These are phyloP conservation scores for Dinothrombium tinctorium DNA, from an alignment of 1,140 invertebrate species.

Conservation along the genomic window DNA sequence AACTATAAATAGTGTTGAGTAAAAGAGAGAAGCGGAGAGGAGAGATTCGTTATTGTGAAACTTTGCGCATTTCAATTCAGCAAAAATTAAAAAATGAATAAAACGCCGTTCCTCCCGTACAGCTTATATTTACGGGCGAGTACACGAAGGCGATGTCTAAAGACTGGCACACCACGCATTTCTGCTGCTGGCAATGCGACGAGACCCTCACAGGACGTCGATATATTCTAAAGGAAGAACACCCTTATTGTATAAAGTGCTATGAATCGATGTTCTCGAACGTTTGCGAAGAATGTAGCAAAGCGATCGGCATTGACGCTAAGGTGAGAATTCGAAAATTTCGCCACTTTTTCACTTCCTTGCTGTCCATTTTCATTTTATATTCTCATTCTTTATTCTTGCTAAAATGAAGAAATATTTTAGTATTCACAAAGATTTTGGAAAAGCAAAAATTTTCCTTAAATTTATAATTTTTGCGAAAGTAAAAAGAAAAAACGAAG, in stretches of 20 bases:
- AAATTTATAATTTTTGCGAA: no score
- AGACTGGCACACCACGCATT: constrained; percentile 96
- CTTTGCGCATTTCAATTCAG: no score
- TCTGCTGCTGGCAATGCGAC: constrained; percentile 95
- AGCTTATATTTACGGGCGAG: constrained; percentile 99
- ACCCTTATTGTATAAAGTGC: constrained; percentile 98
- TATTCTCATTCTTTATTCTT: neutral
- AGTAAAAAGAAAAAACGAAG: no score
- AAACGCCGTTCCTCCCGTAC: no score
- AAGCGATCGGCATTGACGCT: constrained; percentile 94
- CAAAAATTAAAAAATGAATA: no score
- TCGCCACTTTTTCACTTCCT: neutral
- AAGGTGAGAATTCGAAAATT: constrained; percentile 48
- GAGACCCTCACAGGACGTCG: constrained; percentile 88
- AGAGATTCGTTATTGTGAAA: no score
- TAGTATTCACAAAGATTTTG: no score
- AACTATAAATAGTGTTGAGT: no score
- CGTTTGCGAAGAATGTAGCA: constrained; percentile 91
- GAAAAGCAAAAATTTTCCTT: neutral
- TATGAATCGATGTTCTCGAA: constrained; percentile 98
- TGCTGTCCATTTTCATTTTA: neutral
- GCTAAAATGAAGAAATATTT: no score
- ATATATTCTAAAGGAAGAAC: constrained; percentile 90
- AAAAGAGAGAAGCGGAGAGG: no score
- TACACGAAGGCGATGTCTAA: constrained; percentile 99